phyloP scores from a whole-genome alignment of 1,140 invertebrate genomes.

The Telenomus remus region DNA sequence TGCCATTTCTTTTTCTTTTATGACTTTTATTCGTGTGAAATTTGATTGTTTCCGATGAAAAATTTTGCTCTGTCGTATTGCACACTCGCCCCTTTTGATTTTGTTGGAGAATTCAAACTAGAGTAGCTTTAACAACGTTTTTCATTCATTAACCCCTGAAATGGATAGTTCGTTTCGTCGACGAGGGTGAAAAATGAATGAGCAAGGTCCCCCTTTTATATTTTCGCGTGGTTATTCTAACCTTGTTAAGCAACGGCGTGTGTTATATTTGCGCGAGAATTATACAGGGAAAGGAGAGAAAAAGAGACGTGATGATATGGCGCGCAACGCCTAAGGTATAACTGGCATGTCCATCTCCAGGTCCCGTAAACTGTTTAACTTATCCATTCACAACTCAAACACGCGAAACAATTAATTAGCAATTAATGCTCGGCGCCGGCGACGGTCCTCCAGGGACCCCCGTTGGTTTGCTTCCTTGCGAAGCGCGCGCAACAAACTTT shows the following conservation, averaged over 20 bases:
- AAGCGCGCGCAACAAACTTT: conserved; percentile 71
- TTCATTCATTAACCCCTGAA: conserved; percentile 54
- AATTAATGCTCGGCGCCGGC: conserved; percentile 69
- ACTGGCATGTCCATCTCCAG: conserved; percentile 53
- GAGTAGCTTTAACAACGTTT: conserved; percentile 46
- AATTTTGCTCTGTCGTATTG: no score
- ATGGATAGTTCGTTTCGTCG: conserved; percentile 60
- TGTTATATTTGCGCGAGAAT: conserved; percentile 64
- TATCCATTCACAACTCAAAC: conserved; percentile 73
- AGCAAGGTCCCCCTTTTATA: conserved; percentile 44
- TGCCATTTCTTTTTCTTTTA: no score
- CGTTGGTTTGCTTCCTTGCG: conserved; percentile 44
- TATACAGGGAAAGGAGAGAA: conserved; percentile 37
- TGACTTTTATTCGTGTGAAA: no score
- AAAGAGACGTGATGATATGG: not conserved
- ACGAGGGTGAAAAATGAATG: conserved; percentile 68
- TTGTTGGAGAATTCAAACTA: conserved; percentile 14
- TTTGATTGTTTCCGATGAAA: no score
- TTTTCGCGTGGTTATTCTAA: conserved; percentile 65
- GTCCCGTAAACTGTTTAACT: conserved; percentile 70
- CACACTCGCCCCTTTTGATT: conserved; percentile 4
- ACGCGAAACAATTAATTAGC: conserved; percentile 74
- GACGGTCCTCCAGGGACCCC: conserved; percentile 50
- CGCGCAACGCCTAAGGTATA: not conserved
- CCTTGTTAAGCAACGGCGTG: conserved; percentile 66